Evolutionary conservation across 2,888 invertebrate genomes (phyloP).

Genomic region (Meliscaeva auricollis): DNA sequence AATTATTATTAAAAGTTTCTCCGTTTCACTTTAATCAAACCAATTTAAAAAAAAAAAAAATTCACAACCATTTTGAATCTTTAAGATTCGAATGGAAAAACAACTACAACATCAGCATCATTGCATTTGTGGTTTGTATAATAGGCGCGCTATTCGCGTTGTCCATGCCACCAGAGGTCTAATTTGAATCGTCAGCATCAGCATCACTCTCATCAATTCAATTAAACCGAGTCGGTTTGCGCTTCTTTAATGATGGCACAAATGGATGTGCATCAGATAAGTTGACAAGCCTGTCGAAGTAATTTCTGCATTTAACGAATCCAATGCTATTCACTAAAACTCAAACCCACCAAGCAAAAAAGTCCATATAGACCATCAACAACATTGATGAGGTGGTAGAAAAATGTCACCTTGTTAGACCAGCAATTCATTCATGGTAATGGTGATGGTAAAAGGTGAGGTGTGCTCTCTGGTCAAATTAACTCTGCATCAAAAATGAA

Average conservation of each 20-base stretch:
- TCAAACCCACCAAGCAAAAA: too few species aligned
- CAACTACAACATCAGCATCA: background rate
- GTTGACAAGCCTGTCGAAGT: background rate
- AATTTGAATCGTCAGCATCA: conserved; percentile 16
- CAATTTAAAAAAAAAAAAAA: too few species aligned
- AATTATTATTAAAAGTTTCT: background rate
- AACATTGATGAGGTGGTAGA: background rate
- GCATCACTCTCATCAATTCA: conserved; percentile 9
- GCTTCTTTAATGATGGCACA: conserved; percentile 1
- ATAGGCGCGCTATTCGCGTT: background rate
- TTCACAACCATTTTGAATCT: background rate
- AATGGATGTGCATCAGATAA: conserved; percentile 5
- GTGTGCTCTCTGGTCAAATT: conserved; percentile 12
- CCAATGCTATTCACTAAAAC: background rate
- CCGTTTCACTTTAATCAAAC: background rate
- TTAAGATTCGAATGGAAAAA: background rate
- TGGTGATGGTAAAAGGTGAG: conserved; percentile 14
- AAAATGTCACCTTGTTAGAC: conserved; percentile 15
- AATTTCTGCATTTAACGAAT: conserved; percentile 13
- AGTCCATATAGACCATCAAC: background rate
- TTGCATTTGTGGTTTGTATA: background rate
- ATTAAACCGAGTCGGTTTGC: background rate
- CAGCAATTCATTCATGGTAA: conserved; percentile 1
- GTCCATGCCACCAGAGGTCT: background rate
- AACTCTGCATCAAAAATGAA: conserved; percentile 25